phyloP scores from a whole-genome alignment of 2,888 invertebrate genomes.

The Ophioninae sp. region DNA sequence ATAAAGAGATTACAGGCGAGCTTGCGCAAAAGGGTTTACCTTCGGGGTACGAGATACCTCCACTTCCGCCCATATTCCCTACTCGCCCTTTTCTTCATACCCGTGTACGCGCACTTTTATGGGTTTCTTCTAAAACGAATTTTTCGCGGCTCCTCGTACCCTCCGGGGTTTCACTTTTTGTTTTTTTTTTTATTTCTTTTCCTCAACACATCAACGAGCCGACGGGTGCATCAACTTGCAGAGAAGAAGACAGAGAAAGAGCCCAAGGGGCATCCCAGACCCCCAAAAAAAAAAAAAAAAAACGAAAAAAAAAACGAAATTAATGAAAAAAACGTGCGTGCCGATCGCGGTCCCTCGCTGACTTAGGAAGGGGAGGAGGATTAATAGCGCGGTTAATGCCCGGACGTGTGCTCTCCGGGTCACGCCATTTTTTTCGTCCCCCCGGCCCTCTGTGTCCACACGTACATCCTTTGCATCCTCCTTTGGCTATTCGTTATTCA shows the following conservation, averaged over 20 bases:
- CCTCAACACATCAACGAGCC: neutral
- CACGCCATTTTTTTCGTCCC: constrained; percentile 56
- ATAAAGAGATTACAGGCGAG: constrained; percentile 49
- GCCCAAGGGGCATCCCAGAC: constrained; percentile 5
- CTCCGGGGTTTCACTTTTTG: constrained; percentile 17
- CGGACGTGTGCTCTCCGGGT: constrained; percentile 63
- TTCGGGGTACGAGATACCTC: constrained; percentile 66
- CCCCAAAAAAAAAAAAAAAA: constrained; percentile 11
- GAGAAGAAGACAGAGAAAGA: neutral
- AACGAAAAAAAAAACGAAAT: constrained; percentile 15
- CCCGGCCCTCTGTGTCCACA: constrained; percentile 15
- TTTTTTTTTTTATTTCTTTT: constrained; percentile 20
- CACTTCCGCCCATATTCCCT: constrained; percentile 60
- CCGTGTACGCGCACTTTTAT: constrained; percentile 49
- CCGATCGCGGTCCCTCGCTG: constrained; percentile 55
- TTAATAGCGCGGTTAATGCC: constrained; percentile 67
- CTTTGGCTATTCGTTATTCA: constrained; percentile 35
- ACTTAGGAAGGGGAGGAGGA: constrained; percentile 65
- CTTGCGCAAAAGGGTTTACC: constrained; percentile 49
- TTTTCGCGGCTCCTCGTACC: constrained; percentile 32
- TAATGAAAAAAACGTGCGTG: constrained; percentile 50
- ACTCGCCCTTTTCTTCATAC: constrained; percentile 29
- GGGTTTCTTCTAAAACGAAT: constrained; percentile 62
- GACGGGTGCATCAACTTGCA: constrained; percentile 2
- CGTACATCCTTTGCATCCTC: constrained; percentile 30